Evolutionary conservation across 2,888 invertebrate genomes (phyloP).

Genomic region (Parapristionchus giblindavisi): DNA sequence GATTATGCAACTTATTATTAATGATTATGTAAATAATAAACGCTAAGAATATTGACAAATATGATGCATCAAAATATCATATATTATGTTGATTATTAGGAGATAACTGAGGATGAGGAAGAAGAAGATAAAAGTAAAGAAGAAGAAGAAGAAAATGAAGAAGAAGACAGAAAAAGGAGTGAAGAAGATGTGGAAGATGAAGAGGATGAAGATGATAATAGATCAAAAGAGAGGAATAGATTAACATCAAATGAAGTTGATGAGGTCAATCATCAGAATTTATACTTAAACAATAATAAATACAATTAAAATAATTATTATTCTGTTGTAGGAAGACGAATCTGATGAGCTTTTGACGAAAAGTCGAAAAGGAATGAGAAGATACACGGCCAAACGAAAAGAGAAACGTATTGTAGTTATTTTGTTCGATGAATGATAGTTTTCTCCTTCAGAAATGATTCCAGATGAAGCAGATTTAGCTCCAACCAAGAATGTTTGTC

Average conservation of each 20-base stretch:
- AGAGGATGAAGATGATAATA: conserved; percentile 14
- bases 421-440: too few species aligned
- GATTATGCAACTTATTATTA: too few species aligned
- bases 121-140: conserved; percentile 11
- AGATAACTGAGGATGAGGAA: neutral
- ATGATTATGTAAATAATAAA: too few species aligned
- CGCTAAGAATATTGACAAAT: too few species aligned
- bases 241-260: neutral
- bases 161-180: neutral
- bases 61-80: too few species aligned
- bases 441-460: conserved; percentile 11
- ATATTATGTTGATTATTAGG: too few species aligned
- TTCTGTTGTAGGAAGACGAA: too few species aligned
- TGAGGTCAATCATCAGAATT: neutral
- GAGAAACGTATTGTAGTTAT: too few species aligned
- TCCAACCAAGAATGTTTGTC: conserved; percentile 26
- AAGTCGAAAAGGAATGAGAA: too few species aligned
- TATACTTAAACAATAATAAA: neutral
- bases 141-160: neutral
- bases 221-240: neutral
- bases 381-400: too few species aligned
- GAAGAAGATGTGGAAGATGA: neutral
- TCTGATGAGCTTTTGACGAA: too few species aligned
- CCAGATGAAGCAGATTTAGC: neutral
- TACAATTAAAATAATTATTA: neutral